A percentile compares a stretch with the other conserved stretches of the same genome.
Conservation (phyloP, 1,140 invertebrate species). For the Vanessa tameamea region DNA sequence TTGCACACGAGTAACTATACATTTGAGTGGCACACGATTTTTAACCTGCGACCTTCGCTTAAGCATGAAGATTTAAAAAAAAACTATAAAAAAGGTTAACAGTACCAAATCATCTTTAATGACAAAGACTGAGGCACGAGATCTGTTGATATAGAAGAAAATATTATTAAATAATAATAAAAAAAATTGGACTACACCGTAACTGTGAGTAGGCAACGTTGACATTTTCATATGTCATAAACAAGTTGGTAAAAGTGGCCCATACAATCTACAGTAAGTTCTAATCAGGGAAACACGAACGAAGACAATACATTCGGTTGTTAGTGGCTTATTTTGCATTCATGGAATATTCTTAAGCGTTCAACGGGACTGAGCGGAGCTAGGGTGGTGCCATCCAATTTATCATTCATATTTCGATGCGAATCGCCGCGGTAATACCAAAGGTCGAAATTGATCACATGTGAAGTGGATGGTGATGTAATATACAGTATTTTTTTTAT, state of each 20-base stretch:
- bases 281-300: slow-evolving; percentile 69
- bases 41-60: too few species aligned
- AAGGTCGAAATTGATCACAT: slow-evolving; percentile 57
- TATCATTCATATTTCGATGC: slow-evolving; percentile 73
- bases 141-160: background rate
- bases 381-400: slow-evolving; percentile 64
- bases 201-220: background rate
- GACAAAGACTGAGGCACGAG: background rate
- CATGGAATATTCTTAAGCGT: slow-evolving; percentile 78
- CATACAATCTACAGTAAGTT: slow-evolving; percentile 59
- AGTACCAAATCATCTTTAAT: background rate
- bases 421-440: slow-evolving; percentile 69
- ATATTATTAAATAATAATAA: background rate
- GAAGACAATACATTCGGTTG: slow-evolving; percentile 65
- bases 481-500: slow-evolving; percentile 2
- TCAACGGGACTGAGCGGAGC: slow-evolving; percentile 45
- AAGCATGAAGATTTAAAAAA: too few species aligned
- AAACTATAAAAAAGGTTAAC: too few species aligned
- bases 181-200: background rate
- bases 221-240: slow-evolving; percentile 41
- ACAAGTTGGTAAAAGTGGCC: slow-evolving; percentile 42
- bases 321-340: slow-evolving; percentile 78
- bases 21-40: background rate
- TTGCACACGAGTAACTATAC: background rate
- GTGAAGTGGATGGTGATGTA: slow-evolving; percentile 25